phyloP scores from a whole-genome alignment of 2,797 vertebrate genomes.

The Peromyscus nudipes region DNA sequence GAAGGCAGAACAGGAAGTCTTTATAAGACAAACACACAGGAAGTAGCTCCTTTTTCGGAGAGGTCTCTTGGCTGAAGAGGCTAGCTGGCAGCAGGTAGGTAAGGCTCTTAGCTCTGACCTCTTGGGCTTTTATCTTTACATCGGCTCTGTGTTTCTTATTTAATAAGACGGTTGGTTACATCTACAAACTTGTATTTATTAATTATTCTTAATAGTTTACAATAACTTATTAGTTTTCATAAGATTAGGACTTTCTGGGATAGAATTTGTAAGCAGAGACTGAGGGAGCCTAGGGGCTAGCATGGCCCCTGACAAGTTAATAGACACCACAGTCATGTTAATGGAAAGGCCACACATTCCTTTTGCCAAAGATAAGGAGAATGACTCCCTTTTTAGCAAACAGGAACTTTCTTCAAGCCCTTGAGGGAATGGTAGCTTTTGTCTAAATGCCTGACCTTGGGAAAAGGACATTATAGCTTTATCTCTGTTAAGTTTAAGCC shows the following conservation, averaged over 20 bases:
- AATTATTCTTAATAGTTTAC: background rate
- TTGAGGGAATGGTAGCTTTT: background rate
- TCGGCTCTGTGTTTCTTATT: too few relatives aligned
- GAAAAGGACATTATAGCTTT: background rate
- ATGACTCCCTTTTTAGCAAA: background rate
- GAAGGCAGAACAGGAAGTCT: too few relatives aligned
- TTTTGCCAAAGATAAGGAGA: background rate
- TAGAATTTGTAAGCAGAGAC: background rate
- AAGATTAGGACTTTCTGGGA: background rate
- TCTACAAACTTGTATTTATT: background rate
- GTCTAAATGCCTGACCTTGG: background rate
- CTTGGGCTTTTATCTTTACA: too few relatives aligned
- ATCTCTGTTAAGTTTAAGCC: background rate
- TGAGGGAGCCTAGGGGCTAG: background rate
- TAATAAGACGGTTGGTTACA: too few relatives aligned
- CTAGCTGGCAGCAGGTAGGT: too few relatives aligned
- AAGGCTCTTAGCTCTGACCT: too few relatives aligned
- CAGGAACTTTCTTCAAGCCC: background rate
- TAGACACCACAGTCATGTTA: background rate
- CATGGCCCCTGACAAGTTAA: background rate
- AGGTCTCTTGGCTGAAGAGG: too few relatives aligned
- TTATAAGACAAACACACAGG: too few relatives aligned
- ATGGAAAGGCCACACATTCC: too few relatives aligned
- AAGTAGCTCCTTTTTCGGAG: too few relatives aligned
- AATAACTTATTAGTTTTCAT: background rate